A percentile compares a stretch with the other conserved stretches of the same genome.
Evolutionary conservation across 2,797 vertebrate genomes (phyloP).

Genomic region (Anguilla marmorata): DNA sequence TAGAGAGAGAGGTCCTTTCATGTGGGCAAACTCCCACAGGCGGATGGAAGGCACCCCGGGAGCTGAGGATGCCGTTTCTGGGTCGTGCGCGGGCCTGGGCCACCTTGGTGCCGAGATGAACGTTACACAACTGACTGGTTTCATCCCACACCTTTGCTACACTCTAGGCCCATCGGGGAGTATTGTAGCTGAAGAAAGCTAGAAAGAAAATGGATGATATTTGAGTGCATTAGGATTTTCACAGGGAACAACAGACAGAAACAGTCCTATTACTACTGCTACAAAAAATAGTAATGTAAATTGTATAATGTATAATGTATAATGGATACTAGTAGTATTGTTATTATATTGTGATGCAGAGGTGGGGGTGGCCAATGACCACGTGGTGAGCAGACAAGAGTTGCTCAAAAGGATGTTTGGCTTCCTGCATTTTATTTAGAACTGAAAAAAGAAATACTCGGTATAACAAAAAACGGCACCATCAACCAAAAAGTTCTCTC

Average conservation of each 20-base stretch:
- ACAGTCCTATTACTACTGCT: not conserved
- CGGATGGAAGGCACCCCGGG: not conserved
- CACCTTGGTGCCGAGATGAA: not conserved
- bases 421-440: not conserved
- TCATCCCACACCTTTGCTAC: not conserved
- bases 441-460: not conserved
- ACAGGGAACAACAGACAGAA: not conserved
- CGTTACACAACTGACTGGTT: constrained; percentile 29
- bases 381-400: not conserved
- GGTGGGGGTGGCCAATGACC: not conserved
- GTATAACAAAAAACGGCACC: not conserved
- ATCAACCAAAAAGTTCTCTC: not conserved
- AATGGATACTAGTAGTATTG: not conserved
- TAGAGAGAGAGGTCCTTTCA: constrained; percentile 6
- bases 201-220: not conserved
- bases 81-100: constrained; percentile 1
- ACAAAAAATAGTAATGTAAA: not conserved
- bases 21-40: constrained; percentile 13
- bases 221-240: not conserved
- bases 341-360: not conserved
- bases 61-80: constrained; percentile 20
- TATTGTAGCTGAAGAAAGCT: not conserved
- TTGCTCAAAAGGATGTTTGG: not conserved
- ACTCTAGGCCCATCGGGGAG: not conserved
- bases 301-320: not conserved